Base-by-base conservation (phyloP, 1,140 invertebrate genomes). In the Goniozus legneri region DNA sequence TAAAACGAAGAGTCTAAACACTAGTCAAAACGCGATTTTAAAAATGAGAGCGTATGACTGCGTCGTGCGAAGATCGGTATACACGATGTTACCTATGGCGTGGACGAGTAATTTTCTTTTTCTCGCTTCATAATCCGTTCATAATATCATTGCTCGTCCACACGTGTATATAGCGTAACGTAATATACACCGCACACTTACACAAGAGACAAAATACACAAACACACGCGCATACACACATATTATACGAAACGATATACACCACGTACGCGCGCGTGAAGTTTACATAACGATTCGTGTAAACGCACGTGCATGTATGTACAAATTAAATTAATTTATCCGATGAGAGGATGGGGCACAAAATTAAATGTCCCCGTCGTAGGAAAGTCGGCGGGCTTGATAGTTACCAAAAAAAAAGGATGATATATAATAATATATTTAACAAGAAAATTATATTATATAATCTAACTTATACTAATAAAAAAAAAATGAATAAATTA, bases 41-140 rank as follows among this genome's bases (percentile, higher is more conserved):
- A 10, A 27, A 6, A 6, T 31, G 27, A 33, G 35, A 24, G 20
- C 14, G 22, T 6, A 4, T 27, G 10, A 27, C 10, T 10, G 10
- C 24, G 24, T 4, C 24, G n/a, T n/a, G n/a, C n/a, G n/a, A 6
- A 27, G 4, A 27, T 27, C 24, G 10, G 10, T 50, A 48, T 59
- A 51, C 43, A 48, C 47, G 59, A 52, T 45, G 45, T n/a, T 63
- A 67, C 37, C 35, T 52, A 58, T 47, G 47, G 36, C 56, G 48
- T 46, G 46, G 45, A 31, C 49, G 50, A 47, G 48, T 47, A 62
- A 51, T 27, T 16, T 30, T n/a, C n/a, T 50, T 53, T 15, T 49
- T 18, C 19, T 46, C 45, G 49, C 48, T 59, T 62, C 46, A 50
- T 15, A 50, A 52, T 50, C 43, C 34, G 43, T 58, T 54, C 42